These are phyloP conservation scores for Rhinopithecus roxellana DNA, from an alignment of 2,113 vertebrate species.

Conservation along the genomic window DNA sequence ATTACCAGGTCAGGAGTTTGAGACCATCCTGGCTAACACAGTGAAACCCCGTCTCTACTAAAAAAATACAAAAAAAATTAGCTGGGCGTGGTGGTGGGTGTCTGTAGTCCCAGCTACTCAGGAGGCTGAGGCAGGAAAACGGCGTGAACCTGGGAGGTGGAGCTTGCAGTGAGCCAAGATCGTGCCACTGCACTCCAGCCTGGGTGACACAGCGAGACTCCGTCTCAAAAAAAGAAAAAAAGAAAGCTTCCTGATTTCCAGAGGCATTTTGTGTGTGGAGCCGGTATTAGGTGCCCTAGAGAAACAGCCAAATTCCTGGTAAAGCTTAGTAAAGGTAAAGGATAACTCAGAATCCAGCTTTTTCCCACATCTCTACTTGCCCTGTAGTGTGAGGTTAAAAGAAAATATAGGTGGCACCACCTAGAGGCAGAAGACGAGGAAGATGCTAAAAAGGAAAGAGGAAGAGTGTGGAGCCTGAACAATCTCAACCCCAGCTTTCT, in stretches of 20 bases:
- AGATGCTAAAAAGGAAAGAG: neutral
- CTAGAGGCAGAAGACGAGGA: slow-evolving; percentile 19
- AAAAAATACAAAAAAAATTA: no score
- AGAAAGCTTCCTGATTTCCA: neutral
- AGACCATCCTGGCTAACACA: no score
- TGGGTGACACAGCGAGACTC: no score
- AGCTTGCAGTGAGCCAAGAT: no score
- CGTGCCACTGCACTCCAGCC: no score
- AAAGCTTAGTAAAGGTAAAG: neutral
- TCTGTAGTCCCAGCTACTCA: no score
- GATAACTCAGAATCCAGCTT: neutral
- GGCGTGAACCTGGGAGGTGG: no score
- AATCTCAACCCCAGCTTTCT: neutral
- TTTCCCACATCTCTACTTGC: neutral
- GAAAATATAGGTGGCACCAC: slow-evolving; percentile 48
- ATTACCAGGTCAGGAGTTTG: no score
- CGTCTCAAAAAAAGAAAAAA: no score
- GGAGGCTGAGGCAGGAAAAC: no score
- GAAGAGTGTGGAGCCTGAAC: rapidly evolving
- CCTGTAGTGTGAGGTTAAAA: neutral
- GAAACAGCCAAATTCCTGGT: neutral
- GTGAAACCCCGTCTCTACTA: no score
- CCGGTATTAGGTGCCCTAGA: neutral
- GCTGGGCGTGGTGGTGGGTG: no score
- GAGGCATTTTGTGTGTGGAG: neutral